Conservation (phyloP, 2,888 invertebrate genomes). For the Drosophila demipolita region DNA sequence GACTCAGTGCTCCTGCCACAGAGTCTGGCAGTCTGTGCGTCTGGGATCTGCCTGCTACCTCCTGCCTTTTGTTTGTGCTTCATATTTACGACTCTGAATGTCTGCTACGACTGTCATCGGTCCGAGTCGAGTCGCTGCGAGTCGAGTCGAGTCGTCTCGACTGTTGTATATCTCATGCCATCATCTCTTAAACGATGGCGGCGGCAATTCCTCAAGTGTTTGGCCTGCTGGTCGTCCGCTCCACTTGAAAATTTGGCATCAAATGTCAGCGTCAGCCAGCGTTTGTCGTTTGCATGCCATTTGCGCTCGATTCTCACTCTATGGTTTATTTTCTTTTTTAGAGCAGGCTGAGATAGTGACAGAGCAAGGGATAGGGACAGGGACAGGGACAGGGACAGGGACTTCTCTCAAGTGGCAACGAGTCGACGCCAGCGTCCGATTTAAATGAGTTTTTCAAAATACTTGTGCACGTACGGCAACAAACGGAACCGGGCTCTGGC, state of each 20-base stretch:
- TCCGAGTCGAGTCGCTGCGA: constrained; percentile 48
- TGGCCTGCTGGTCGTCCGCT: constrained; percentile 61
- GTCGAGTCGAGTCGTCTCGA: constrained; percentile 40
- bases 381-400: background rate
- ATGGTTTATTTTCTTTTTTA: constrained; percentile 40
- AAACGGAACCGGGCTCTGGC: constrained; percentile 42
- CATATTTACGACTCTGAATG: constrained; percentile 74
- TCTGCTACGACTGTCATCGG: constrained; percentile 1
- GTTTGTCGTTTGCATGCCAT: constrained; percentile 75
- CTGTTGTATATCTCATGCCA: constrained; percentile 75
- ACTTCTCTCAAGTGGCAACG: constrained; percentile 54
- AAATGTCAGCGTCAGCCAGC: constrained; percentile 76
- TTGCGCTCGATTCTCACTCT: constrained; percentile 77
- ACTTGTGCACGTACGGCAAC: constrained; percentile 76
- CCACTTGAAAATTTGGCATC: constrained; percentile 82
- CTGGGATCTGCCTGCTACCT: constrained; percentile 21
- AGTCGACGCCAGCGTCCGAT: constrained; percentile 61
- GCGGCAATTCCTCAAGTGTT: constrained; percentile 81
- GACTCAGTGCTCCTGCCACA: constrained; percentile 37
- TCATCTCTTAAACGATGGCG: constrained; percentile 77
- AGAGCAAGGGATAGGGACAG: background rate
- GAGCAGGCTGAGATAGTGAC: constrained; percentile 2
- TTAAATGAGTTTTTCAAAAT: constrained; percentile 81
- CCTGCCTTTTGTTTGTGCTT: constrained; percentile 72
- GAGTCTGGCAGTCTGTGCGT: constrained; percentile 31